Evolutionary conservation across 2,797 vertebrate genomes (phyloP), one percentile per base, ranked within the genome.

Genomic region (Enteromius fasciolatus): DNA sequence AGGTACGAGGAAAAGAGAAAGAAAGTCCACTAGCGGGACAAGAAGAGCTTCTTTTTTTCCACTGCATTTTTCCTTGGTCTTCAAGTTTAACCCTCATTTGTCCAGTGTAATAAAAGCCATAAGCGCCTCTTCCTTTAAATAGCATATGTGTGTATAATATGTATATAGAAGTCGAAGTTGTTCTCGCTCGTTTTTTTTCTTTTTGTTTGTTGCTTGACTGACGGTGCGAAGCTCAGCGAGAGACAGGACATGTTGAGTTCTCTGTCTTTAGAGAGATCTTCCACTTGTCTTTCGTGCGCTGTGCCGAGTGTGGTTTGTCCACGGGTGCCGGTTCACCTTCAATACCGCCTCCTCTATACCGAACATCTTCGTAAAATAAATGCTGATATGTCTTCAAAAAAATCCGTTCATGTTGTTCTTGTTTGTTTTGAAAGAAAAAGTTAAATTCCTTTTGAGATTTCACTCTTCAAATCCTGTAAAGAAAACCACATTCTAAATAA

Each of bases 41-140:
- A 92, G 92, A 93, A 84, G 83, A 90, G 88, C 89, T 91, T 91
- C 90, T 92, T 77, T 89, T 91, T 83, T 91, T 85, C 93, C 94
- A 93, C 93, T 88, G 91, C 83, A 78, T 80, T 87, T 91, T 91
- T 89, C 90, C 93, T 94, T 92, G 90, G 94, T 95, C 93, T 95
- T 95, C 92, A 95, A 94, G 93, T 95, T 93, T 90, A 94, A 95
- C 94, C 94, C 95, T 95, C 94, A 95, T 95, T 94, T 93, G 94
- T 95, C 94, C 94, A 94, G 93, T 93, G 92, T 92, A 92, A 89
- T 92, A 94, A 95, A 94, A 95, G 93, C 93, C 92, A 92, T 92
- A 93, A 93, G 93, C 92, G 92, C 92, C 92, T 94, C 93, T 93
- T 93, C 91, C 90, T 89, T 93, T 93, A 94, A 93, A 93, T 89